A percentile compares a stretch with the other conserved stretches of the same genome.
Conservation (phyloP, 2,888 invertebrate genomes). For the Acleris laterana region DNA sequence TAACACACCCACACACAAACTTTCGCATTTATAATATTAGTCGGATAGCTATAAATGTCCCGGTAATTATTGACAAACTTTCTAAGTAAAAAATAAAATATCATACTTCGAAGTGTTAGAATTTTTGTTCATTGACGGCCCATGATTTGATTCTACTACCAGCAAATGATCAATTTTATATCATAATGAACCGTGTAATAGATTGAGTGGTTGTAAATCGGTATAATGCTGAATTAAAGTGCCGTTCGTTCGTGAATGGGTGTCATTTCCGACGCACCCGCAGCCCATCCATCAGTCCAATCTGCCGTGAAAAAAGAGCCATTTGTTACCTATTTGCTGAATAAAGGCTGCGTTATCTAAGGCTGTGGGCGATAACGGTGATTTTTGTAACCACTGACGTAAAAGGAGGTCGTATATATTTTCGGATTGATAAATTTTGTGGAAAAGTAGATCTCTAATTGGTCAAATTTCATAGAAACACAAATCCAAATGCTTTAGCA, state of each 20-base stretch:
- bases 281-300: slow-evolving; percentile 31
- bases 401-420: neutral
- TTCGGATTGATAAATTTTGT: neutral
- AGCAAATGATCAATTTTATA: neutral
- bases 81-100: too few relatives aligned
- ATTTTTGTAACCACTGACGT: neutral
- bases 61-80: too few relatives aligned
- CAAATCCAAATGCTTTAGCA: too few relatives aligned
- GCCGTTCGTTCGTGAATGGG: slow-evolving; percentile 20
- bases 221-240: slow-evolving; percentile 6
- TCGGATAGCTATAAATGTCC: too few relatives aligned
- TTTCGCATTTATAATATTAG: too few relatives aligned
- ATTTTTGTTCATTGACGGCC: too few relatives aligned
- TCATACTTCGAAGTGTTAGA: too few relatives aligned
- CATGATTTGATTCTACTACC: neutral
- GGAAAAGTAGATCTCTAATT: too few relatives aligned
- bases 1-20: too few relatives aligned
- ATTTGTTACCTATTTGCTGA: slow-evolving; percentile 35
- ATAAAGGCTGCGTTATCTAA: slow-evolving; percentile 31
- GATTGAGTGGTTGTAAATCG: slow-evolving; percentile 11
- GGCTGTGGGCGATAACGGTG: slow-evolving; percentile 10
- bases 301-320: slow-evolving; percentile 32
- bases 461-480: too few relatives aligned
- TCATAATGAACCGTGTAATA: too few relatives aligned
- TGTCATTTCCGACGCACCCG: slow-evolving; percentile 26